Base-by-base conservation (phyloP, 2,888 invertebrate species). In the Empis stercorea region DNA sequence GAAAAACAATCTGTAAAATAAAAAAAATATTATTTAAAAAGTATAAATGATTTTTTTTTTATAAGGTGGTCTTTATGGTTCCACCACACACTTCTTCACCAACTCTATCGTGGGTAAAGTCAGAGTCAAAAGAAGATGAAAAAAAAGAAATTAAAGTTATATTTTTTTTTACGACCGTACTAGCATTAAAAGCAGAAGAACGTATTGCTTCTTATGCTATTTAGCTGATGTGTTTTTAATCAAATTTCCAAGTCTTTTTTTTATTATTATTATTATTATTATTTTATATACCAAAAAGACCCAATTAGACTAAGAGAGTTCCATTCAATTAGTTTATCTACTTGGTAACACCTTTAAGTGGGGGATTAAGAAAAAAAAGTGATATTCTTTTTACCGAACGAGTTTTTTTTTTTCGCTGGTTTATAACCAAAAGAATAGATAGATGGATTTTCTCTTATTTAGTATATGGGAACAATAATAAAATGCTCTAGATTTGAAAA, bases 281-380 rank as follows among this genome's bases (percentile, higher is more conserved):
- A n/a, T n/a, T n/a, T n/a, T n/a, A n/a, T n/a, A 10, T 27, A 27
- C 23, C 6, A 27, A n/a, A n/a, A 16, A 32, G 30, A 43, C 43
- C 43, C 43, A 43, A 43, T 43, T 43, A 43, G 43, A 16, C 45
- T 45, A 48, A 48, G 45, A 45, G 48, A 48, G 45, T 51, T 52
- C 50, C 54, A 55, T 53, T 55, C 55, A 55, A 55, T 55, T 55
- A 55, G 54, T 55, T 55, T 55, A 55, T 55, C 55, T 54, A 50
- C 52, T 50, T 52, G 52, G 54, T 52, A 54, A 54, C 55, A 55
- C 55, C 55, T 53, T 52, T 50, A 52, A 51, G 16, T 11, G 16
- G 37, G n/a, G n/a, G n/a, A n/a, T n/a, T n/a, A n/a, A n/a, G n/a
- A n/a, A n/a, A 37, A 10, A 37, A 17, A 37, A 37, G 16, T 37